Conservation (phyloP, 1,140 invertebrate species). For the Drosophila insularis region DNA sequence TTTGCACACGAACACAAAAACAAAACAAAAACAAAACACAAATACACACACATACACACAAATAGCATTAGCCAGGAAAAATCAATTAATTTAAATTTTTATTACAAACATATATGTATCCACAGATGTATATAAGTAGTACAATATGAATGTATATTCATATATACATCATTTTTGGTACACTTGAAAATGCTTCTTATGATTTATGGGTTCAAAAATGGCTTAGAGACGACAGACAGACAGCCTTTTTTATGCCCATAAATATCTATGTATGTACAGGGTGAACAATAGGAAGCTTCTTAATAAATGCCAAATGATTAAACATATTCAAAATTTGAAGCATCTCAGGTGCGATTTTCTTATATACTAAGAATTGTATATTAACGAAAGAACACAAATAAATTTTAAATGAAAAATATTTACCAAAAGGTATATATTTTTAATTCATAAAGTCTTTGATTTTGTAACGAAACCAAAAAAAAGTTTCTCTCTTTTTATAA, state of each 20-base stretch:
- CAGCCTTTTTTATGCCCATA: too few relatives aligned
- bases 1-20: conserved; percentile 18
- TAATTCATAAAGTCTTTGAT: too few relatives aligned
- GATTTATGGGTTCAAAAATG: background rate
- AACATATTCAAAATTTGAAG: too few relatives aligned
- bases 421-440: too few relatives aligned
- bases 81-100: conserved; percentile 75
- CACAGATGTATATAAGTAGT: background rate
- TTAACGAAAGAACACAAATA: too few relatives aligned
- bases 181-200: conserved; percentile 24
- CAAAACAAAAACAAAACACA: background rate
- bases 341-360: too few relatives aligned
- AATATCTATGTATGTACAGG: background rate
- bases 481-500: background rate
- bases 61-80: conserved; percentile 30
- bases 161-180: conserved; percentile 4
- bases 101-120: conserved; percentile 43
- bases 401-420: too few relatives aligned
- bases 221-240: background rate
- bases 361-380: too few relatives aligned
- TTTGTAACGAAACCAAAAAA: too few relatives aligned
- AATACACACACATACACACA: background rate
- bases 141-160: background rate
- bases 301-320: too few relatives aligned
- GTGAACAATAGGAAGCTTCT: background rate